phyloP scores from a whole-genome alignment of 2,888 invertebrate genomes.

The Cynaeus angustus region DNA sequence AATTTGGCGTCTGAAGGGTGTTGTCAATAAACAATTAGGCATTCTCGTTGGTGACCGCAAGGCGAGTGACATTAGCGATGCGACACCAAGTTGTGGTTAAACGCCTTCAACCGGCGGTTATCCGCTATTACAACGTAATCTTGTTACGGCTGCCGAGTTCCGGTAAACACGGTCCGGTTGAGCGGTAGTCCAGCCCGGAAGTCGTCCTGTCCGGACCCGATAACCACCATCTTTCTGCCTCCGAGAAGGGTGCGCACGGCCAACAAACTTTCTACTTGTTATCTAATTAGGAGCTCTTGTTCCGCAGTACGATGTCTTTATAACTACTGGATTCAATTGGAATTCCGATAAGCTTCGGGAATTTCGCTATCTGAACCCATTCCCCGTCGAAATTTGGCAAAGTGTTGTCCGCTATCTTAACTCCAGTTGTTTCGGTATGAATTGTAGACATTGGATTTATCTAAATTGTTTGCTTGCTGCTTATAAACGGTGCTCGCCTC shows the following conservation, averaged over 20 bases:
- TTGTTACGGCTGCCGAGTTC: conserved; percentile 66
- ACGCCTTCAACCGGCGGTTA: conserved; percentile 67
- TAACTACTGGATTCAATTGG: conserved; percentile 69
- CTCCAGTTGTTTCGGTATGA: conserved; percentile 62
- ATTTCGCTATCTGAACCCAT: conserved; percentile 65
- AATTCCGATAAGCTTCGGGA: conserved; percentile 68
- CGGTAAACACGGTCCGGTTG: conserved; percentile 64
- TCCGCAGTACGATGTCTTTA: conserved; percentile 68
- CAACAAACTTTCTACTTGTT: conserved; percentile 67
- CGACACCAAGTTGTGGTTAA: conserved; percentile 66
- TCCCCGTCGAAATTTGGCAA: conserved; percentile 52
- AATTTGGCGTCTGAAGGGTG: conserved; percentile 32
- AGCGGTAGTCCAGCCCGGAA: conserved; percentile 62
- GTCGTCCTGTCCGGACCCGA: conserved; percentile 48
- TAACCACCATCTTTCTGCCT: conserved; percentile 45
- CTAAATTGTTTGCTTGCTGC: conserved; percentile 63
- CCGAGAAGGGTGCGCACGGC: conserved; percentile 42
- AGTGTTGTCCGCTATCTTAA: conserved; percentile 59
- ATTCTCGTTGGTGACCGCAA: conserved; percentile 59
- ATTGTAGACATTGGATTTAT: conserved; percentile 66
- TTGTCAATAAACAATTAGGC: conserved; percentile 60
- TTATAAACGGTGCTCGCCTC: conserved; percentile 54
- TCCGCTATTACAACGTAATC: conserved; percentile 69
- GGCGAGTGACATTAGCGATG: conserved; percentile 62
- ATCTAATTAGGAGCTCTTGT: conserved; percentile 69